phyloP scores from a whole-genome alignment of 2,888 invertebrate species.

The Operophtera brumata region DNA sequence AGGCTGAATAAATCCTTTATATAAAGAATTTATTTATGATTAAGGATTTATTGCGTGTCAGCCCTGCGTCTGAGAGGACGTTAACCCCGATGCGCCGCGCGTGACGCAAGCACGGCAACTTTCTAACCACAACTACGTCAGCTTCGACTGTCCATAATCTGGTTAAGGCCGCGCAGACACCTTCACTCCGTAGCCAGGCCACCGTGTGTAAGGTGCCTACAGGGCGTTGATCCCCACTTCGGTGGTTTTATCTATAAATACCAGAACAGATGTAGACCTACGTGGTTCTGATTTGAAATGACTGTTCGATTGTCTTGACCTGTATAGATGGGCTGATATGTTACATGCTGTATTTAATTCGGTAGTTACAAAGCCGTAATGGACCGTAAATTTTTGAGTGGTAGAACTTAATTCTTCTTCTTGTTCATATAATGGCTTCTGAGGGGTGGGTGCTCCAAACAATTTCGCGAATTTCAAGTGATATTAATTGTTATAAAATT shows the following conservation, averaged over 20 bases:
- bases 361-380: neutral
- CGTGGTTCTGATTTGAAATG: slow-evolving; percentile 4
- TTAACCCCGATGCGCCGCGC: slow-evolving; percentile 58
- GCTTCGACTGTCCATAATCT: slow-evolving; percentile 51
- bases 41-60: slow-evolving; percentile 28
- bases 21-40: too few relatives aligned
- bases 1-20: too few relatives aligned
- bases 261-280: slow-evolving; percentile 20
- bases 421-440: too few relatives aligned
- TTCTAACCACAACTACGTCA: slow-evolving; percentile 75
- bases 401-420: too few relatives aligned
- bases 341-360: neutral
- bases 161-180: slow-evolving; percentile 64
- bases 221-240: slow-evolving; percentile 42
- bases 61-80: slow-evolving; percentile 50
- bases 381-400: too few relatives aligned
- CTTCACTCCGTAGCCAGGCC: slow-evolving; percentile 41
- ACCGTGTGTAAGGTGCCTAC: slow-evolving; percentile 25
- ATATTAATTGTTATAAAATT: too few relatives aligned
- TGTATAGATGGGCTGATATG: neutral
- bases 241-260: slow-evolving; percentile 29
- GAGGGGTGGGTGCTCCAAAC: too few relatives aligned
- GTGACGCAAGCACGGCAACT: slow-evolving; percentile 77
- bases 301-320: slow-evolving; percentile 5
- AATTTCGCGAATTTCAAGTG: too few relatives aligned